Base-by-base conservation (phyloP, 2,888 invertebrate genomes). In the Drosophila multiciliata region DNA sequence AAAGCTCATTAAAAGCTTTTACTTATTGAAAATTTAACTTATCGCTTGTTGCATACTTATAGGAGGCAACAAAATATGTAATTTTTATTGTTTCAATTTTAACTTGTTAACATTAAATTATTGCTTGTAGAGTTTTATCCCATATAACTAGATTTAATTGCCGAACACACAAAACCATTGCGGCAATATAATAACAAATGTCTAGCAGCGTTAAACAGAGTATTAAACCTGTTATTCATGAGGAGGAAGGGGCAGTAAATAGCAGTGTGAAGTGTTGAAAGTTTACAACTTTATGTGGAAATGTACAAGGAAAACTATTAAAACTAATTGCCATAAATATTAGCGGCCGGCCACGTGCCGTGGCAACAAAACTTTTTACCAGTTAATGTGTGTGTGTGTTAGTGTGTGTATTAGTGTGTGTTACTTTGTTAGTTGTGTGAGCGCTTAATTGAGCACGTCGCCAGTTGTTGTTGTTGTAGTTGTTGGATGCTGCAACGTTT, bases 291-390 rank as follows among this genome's bases (percentile, higher is more conserved):
- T 76, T 75, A 70, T 68, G 78, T 58, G 78, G 68, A 70, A 83
- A 80, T 83, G 72, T 78, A 80, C 83, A 87, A 86, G 87, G 79
- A 73, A 75, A 87, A 87, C 85, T 87, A 87, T 85, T 87, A 87
- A 83, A 87, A 87, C 87, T 81, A 85, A 86, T 86, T 86, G 85
- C 87, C 85, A 86, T 87, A 86, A 87, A 87, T 87, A 87, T 86
- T 87, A 86, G 81, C 79, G 87, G 71, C 79, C 75, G 68, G 82
- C 87, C 84, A 84, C 84, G 87, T 87, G 82, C 78, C 78, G 59
- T 58, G 68, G 54, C 55, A 40, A 26, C 2, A 42, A 75, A 83
- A 60, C 72, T 80, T 73, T 76, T 68, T 55, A 49, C 53, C 61
- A 63, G 54, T 36, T 67, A 42, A 69, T 63, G 57, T 11, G 49